Base-by-base conservation (phyloP, 2,888 invertebrate genomes). In the Eurytoma adleriae region DNA sequence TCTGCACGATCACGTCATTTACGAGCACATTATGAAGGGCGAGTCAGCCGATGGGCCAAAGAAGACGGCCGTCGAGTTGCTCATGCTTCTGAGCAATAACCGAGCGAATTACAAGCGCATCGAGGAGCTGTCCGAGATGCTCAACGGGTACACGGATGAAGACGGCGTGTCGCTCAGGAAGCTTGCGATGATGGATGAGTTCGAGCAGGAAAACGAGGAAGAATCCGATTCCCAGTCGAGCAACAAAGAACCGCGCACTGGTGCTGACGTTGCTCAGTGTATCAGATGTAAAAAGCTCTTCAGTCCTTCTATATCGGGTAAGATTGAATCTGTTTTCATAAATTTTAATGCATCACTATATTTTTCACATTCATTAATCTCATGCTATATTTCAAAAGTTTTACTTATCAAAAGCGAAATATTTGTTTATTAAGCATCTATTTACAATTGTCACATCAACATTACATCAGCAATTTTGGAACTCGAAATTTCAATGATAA, bases 1-100 rank as follows among this genome's bases (percentile, higher is more conserved):
- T 52, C 20, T 82, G 7, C 68, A 75, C 30, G 75, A 80, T 48
- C 82, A 82, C 68, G 64, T 75, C 2, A 68, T 80, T 14, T 40
- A 70, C 3, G 79, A 82, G 16, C 82, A 80, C 24, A 48, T 80
- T 4, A 54, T 80, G 2, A 80, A 64, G 27, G 68, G 50, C 16
- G 62, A 76, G 3, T 59, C 67, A 1, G 52, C 30, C 27, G 72
- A 68, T 18, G 68, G 71, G 20, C 72, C 79, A 16, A 72, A 73
- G 69, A 72, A 73, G 5, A 54, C 14, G 12, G 75, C 72, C 2
- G 14, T 54, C 0, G 76, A 82, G 12, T 13, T 79, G 2, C 40
- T 78, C 1, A 67, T 52, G 24, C 52, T 81, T 3, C 12, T 78
- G 16, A 70, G 48, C n/a, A 59, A 54, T 1, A 66, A 70, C 16